These are phyloP conservation scores for Paraescarpia echinospica DNA, from an alignment of 1,140 invertebrate genomes.

Conservation along the genomic window DNA sequence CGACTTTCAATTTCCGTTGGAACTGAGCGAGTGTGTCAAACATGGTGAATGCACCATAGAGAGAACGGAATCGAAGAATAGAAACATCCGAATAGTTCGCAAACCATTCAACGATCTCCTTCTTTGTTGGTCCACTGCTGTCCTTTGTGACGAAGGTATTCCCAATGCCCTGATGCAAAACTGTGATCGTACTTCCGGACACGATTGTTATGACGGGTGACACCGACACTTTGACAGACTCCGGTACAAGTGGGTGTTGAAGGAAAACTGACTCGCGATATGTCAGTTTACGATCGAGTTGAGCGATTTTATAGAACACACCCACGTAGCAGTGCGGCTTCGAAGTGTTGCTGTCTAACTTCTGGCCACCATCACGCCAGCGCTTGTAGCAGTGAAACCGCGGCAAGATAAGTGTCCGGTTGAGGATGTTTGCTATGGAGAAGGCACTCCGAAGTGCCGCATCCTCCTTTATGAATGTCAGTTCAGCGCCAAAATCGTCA, in stretches of 20 bases:
- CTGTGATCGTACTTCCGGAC: neutral
- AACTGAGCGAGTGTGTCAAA: neutral
- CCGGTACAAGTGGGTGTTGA: neutral
- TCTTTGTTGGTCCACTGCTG: neutral
- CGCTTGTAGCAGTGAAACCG: slow-evolving; percentile 9
- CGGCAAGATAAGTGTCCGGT: slow-evolving; percentile 23
- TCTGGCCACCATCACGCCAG: neutral
- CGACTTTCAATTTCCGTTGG: neutral
- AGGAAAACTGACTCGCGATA: slow-evolving; percentile 23
- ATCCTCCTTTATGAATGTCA: neutral
- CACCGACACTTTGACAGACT: neutral
- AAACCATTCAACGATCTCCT: neutral
- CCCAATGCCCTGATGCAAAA: neutral
- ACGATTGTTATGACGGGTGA: neutral
- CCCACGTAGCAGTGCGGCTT: neutral
- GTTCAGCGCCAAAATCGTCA: neutral
- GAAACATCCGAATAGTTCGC: neutral
- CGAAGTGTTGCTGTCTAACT: neutral
- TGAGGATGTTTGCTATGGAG: slow-evolving; percentile 18
- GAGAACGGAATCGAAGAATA: neutral
- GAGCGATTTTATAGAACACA: neutral
- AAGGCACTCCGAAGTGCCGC: slow-evolving; percentile 16
- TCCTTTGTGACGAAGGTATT: neutral
- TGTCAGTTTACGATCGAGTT: neutral
- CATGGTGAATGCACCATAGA: neutral